These are phyloP conservation scores for Lindbergichthys nudifrons DNA, from an alignment of 2,797 vertebrate species.

Conservation along the genomic window DNA sequence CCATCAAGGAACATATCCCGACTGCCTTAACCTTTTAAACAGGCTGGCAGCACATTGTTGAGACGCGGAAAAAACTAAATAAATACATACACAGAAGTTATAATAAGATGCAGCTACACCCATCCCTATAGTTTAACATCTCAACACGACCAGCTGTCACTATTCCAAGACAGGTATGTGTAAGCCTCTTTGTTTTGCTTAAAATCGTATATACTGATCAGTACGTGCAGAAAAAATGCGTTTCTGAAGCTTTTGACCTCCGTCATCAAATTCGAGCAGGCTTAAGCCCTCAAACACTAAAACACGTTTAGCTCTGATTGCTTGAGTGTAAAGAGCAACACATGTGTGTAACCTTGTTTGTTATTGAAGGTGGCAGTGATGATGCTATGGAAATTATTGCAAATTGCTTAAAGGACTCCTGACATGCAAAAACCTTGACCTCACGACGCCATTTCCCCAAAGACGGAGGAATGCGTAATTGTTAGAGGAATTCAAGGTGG, in stretches of 20 bases:
- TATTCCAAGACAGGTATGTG: constrained; percentile 39
- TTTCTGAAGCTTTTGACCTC: constrained; percentile 40
- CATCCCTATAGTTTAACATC: constrained; percentile 46
- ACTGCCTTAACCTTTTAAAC: constrained; percentile 86
- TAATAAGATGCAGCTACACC: constrained; percentile 54
- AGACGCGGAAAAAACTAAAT: constrained; percentile 77
- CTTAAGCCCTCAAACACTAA: constrained; percentile 36
- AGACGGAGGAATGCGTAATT: constrained; percentile 77
- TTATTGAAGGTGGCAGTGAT: constrained; percentile 83
- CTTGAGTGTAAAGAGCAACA: constrained; percentile 57
- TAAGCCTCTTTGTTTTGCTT: constrained; percentile 42
- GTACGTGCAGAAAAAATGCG: constrained; percentile 27
- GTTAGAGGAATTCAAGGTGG: constrained; percentile 69
- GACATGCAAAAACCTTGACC: constrained; percentile 83
- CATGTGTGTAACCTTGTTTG: constrained; percentile 83
- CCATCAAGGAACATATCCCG: constrained; percentile 88
- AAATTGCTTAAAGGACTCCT: constrained; percentile 86
- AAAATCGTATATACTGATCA: constrained; percentile 38
- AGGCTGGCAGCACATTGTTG: constrained; percentile 81
- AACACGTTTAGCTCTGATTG: constrained; percentile 57
- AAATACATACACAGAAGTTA: constrained; percentile 68
- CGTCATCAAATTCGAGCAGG: constrained; percentile 32
- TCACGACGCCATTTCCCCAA: constrained; percentile 72
- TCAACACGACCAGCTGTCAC: constrained; percentile 40
- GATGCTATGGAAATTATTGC: constrained; percentile 88